Evolutionary conservation across 2,888 invertebrate species (phyloP).

Genomic region (Diarsia rubi): DNA sequence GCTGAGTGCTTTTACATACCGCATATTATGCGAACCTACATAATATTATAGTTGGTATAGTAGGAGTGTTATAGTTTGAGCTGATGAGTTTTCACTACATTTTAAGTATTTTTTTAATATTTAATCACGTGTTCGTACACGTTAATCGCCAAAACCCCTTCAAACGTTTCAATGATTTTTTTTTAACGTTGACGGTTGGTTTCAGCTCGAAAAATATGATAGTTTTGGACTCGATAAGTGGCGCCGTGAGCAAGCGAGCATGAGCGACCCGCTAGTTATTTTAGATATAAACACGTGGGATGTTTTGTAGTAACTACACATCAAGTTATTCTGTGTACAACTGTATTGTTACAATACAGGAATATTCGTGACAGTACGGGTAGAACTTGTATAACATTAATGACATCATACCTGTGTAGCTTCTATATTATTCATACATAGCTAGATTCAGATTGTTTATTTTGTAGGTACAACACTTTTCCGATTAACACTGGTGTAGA

Average conservation of each 20-base stretch:
- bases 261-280: not conserved
- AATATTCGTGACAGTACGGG: not conserved
- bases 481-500: not conserved
- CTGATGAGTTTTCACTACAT: not conserved
- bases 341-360: not conserved
- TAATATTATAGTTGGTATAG: not conserved
- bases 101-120: not conserved
- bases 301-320: not conserved
- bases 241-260: not conserved
- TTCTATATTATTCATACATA: not conserved
- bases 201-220: not conserved
- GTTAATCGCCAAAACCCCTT: not conserved
- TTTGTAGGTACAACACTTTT: not conserved
- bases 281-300: not conserved
- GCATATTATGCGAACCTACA: constrained; percentile 11
- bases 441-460: not conserved
- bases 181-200: not conserved
- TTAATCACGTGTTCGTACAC: not conserved
- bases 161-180: not conserved
- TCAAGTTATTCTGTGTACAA: not conserved
- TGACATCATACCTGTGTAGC: not conserved
- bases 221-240: not conserved
- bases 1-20: constrained; percentile 52
- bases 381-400: not conserved
- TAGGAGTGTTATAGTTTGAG: not conserved